Evolutionary conservation across 1,140 invertebrate species (phyloP), one percentile per base, ranked within the genome.

Genomic region (Neelides sp.): DNA sequence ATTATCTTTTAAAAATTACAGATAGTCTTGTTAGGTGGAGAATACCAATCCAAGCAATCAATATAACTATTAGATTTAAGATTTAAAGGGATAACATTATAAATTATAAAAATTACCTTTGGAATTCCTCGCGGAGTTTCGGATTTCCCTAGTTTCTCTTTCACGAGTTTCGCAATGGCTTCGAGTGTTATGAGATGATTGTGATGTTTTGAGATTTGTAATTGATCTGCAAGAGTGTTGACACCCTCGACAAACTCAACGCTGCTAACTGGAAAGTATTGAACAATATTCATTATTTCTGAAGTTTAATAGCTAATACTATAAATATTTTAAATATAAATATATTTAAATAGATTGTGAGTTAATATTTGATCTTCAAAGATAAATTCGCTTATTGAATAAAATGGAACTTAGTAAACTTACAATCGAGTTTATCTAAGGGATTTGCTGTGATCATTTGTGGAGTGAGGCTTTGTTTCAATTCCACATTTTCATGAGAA

Each of bases 161-260:
- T 71, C 2, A 88, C 71, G 7, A 87, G 61, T 59, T 79, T 75
- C 50, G 78, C 74, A 34, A 84, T 74, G 4, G 83, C 85, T 68
- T 82, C 77, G 42, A 90, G 66, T 15, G 82, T 85, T 10, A 85
- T 63, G 22, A 85, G 66, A 63, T 87, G 82, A 68, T 93, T 78
- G 4, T 82, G 79, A 71, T 95, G 88, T 10, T 77, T 76, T 0
- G 79, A 73, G 23, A 92, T 75, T 60, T 85, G 79, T 23, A 96
- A 69, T 35, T 90, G 66, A 63, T 80, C 78, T 3, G 88, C 84
- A 39, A 97, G 64, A 8, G 71, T 68, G 43, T 76, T 76, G 2
- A 94, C 78, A 30, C 89, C 89, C 42, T 78, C 71, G 57, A 80
- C 80, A 63, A 95, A 94, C 47, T 87, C 83, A 49, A 76, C 73